Conservation (phyloP, 2,888 invertebrate species). For the Epirrita christyi region DNA sequence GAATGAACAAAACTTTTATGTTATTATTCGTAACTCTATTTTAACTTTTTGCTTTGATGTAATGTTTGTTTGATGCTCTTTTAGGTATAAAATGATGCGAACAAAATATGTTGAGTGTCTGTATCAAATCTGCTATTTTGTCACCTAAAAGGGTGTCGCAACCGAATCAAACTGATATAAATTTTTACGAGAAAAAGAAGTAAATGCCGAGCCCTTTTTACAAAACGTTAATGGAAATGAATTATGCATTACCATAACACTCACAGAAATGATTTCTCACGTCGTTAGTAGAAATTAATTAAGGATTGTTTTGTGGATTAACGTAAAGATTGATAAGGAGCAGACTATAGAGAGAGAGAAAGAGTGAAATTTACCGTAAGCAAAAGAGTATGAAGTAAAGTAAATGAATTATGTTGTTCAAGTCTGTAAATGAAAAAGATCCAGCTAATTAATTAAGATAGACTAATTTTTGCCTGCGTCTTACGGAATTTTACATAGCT, state of each 20-base stretch:
- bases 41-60: no score
- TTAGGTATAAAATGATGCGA: no score
- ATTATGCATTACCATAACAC: slow-evolving; percentile 13
- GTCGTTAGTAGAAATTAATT: slow-evolving; percentile 21
- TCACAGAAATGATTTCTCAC: slow-evolving; percentile 18
- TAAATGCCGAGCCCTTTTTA: neutral
- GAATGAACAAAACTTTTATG: no score
- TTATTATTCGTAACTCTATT: no score
- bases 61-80: no score
- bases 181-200: neutral
- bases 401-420: no score
- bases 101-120: no score
- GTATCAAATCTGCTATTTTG: no score
- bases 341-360: slow-evolving; percentile 3
- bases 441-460: no score
- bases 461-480: no score
- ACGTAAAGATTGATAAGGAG: slow-evolving; percentile 2
- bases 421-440: no score
- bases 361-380: neutral
- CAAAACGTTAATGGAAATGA: slow-evolving; percentile 1
- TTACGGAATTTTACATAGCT: no score
- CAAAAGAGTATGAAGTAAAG: neutral
- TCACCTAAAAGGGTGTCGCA: neutral
- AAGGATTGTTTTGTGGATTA: slow-evolving; percentile 19
- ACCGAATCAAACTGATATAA: neutral